phyloP scores from a whole-genome alignment of 2,797 vertebrate species.

The Aeoliscus strigatus region DNA sequence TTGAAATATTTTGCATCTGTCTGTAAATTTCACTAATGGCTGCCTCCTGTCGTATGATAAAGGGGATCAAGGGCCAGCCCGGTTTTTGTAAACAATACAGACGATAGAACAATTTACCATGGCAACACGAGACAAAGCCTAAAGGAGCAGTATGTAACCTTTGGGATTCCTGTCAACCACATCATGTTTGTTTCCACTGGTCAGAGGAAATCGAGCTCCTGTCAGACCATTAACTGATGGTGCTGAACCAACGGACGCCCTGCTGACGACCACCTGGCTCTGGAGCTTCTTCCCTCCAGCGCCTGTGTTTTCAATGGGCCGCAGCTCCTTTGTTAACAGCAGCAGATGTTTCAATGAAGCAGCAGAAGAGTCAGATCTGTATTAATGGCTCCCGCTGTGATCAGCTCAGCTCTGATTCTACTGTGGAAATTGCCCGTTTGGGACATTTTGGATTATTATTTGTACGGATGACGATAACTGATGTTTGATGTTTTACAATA shows the following conservation, averaged over 20 bases:
- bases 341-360: constrained; percentile 67
- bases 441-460: no score
- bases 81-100: constrained; percentile 4
- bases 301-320: constrained; percentile 50
- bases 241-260: constrained; percentile 58
- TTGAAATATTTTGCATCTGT: constrained; percentile 55
- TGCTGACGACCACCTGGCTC: constrained; percentile 70
- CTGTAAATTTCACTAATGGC: constrained; percentile 50
- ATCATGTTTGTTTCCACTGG: no score
- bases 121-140: no score
- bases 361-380: constrained; percentile 35
- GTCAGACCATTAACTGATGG: no score
- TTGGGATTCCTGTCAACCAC: no score
- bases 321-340: constrained; percentile 66
- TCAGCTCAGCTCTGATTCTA: neutral
- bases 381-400: constrained; percentile 32
- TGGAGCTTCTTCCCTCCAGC: constrained; percentile 38
- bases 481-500: no score
- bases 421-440: no score
- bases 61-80: constrained; percentile 4
- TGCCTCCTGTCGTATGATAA: constrained; percentile 28
- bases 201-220: no score
- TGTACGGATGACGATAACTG: no score
- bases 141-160: constrained; percentile 3
- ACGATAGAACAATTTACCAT: constrained; percentile 3